Percentiles rank a stretch among this genome's conserved stretches.
Evolutionary conservation across 2,888 invertebrate species (phyloP).

Genomic region (Pomacea canaliculata): DNA sequence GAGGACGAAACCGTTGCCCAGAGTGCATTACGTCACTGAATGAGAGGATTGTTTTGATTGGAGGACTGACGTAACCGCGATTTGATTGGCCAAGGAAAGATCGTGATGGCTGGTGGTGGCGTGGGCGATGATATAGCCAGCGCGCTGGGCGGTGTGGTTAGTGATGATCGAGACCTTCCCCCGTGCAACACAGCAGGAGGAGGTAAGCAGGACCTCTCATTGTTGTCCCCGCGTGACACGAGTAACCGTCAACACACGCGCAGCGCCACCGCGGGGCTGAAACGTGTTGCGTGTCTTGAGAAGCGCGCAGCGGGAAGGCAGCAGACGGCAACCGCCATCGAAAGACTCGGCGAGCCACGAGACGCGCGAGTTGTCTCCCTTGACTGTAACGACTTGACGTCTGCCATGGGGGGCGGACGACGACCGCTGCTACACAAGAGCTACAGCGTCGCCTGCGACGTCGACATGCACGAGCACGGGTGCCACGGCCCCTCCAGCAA

Average conservation of each 20-base stretch:
- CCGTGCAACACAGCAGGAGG: no score
- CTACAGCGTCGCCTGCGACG: conserved; percentile 13
- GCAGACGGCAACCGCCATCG: no score
- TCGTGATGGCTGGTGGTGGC: background rate
- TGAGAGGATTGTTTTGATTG: background rate
- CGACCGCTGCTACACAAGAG: conserved; percentile 14
- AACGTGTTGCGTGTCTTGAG: no score
- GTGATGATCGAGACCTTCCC: no score
- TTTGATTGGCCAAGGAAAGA: no score
- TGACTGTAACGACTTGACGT: no score
- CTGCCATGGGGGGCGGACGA: background rate
- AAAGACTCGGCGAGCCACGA: no score
- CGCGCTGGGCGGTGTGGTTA: background rate
- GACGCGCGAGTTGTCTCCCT: no score
- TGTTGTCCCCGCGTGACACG: no score
- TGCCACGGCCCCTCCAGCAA: background rate
- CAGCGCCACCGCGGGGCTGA: background rate
- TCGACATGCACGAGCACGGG: background rate
- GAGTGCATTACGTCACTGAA: no score
- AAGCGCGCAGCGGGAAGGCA: no score
- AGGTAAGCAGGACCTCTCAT: background rate
- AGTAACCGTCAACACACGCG: background rate
- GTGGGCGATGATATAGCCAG: background rate
- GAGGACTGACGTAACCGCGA: background rate
- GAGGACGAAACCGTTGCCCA: background rate